phyloP scores from a whole-genome alignment of 2,113 vertebrate species.

The Castor canadensis region DNA sequence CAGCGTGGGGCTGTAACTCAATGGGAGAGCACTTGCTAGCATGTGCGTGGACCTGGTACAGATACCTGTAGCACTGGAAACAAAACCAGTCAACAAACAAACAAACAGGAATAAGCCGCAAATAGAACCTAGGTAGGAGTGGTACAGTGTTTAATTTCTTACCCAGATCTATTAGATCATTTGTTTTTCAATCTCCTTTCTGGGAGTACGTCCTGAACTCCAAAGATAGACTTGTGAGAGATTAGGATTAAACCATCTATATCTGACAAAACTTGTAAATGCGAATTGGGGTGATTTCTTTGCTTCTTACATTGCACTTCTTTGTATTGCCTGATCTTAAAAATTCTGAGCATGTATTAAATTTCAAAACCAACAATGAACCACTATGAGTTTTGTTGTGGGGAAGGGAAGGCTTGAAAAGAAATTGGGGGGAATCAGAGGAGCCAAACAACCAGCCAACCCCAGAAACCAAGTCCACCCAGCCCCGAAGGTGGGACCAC shows the following conservation, averaged over 20 bases:
- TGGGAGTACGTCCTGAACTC: not conserved
- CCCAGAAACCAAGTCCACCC: not conserved
- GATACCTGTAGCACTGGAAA: not conserved
- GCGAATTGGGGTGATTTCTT: not conserved
- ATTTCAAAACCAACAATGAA: slow-evolving; percentile 33
- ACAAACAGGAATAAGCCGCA: not conserved
- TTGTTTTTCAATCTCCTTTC: not conserved
- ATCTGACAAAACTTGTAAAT: not conserved
- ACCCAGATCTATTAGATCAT: not conserved
- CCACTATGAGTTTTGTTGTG: not conserved
- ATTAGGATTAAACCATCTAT: not conserved
- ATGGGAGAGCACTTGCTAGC: not conserved
- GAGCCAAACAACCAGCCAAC: not conserved
- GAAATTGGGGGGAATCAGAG: not conserved
- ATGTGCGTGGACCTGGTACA: not conserved
- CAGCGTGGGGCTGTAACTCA: not conserved
- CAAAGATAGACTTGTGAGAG: not conserved
- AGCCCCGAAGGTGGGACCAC: not conserved
- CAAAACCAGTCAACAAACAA: no score
- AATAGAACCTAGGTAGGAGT: not conserved
- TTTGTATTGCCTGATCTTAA: not conserved
- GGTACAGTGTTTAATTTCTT: not conserved
- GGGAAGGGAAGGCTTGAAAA: not conserved
- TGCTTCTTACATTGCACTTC: slow-evolving; percentile 1
- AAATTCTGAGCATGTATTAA: not conserved